A percentile compares a stretch with the other conserved stretches of the same genome.
These are phyloP conservation scores for Pogonocherus hispidulus DNA, from an alignment of 2,888 invertebrate genomes.

Conservation along the genomic window DNA sequence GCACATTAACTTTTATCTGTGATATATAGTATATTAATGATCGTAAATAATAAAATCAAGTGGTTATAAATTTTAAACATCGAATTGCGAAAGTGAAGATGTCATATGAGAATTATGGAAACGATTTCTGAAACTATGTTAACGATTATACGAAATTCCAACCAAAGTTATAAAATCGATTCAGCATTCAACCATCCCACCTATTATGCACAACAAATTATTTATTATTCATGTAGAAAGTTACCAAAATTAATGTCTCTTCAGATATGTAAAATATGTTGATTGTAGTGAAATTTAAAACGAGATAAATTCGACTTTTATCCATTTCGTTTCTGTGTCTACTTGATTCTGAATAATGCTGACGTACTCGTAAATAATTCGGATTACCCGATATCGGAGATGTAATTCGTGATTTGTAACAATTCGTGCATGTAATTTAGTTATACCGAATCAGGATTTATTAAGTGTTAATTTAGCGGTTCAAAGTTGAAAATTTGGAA, in stretches of 20 bases:
- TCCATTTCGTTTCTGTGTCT: slow-evolving; percentile 33
- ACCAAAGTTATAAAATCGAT: background rate
- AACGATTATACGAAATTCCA: background rate
- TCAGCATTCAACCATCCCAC: background rate
- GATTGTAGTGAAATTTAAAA: slow-evolving; percentile 32
- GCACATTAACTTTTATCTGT: background rate
- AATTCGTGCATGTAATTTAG: slow-evolving; percentile 63
- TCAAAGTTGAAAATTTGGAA: slow-evolving; percentile 16
- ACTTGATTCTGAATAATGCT: slow-evolving; percentile 60
- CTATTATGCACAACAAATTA: background rate
- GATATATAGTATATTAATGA: background rate
- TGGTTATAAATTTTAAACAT: background rate
- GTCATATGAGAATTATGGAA: background rate
- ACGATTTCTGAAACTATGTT: background rate
- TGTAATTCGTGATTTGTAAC: slow-evolving; percentile 60
- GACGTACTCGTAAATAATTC: slow-evolving; percentile 60
- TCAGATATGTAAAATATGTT: slow-evolving; percentile 14
- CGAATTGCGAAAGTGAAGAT: background rate
- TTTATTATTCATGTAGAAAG: slow-evolving; percentile 18
- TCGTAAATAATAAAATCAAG: background rate
- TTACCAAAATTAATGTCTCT: slow-evolving; percentile 14
- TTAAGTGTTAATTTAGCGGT: slow-evolving; percentile 51
- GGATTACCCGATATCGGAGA: slow-evolving; percentile 61
- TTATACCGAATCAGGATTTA: slow-evolving; percentile 53
- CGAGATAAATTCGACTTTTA: slow-evolving; percentile 35